Evolutionary conservation across 2,797 vertebrate species (phyloP), one percentile per base, ranked within the genome.

Genomic region (Mus minutoides): DNA sequence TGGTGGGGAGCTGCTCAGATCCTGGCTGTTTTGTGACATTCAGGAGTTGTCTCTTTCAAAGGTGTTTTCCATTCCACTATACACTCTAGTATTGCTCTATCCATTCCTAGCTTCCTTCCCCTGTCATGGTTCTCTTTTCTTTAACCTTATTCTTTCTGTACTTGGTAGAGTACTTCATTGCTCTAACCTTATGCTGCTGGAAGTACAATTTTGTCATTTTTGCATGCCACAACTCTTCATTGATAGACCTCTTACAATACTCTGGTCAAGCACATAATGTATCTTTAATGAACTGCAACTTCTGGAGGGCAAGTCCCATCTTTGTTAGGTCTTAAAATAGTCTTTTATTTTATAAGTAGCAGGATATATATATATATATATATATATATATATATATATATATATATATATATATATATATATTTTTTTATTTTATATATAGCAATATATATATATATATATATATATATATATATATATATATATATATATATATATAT

Each of bases 141-240:
- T 43, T 6, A 88, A 86, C 58, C 71, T 56, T 76, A 37, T 56
- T 84, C 46, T 89, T 96, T 95, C 34, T 96, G 40, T 16, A 34
- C 40, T 86, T 91, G 40, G 8, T 37, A 7, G 88, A 73, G 19
- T 89, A 52, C 78, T 82, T 91, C 88, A 64, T 93, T 96, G 82
- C 92, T 94, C 87, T 96, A 94, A 93, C 46, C n/a, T 29, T 76
- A 21, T 84, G 52, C 49, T 96, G 94, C 69, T 94, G 84, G 71
- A 91, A 96, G 49, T 89, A 84, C 0, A 7, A 37, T 86, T 78
- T 67, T 96, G 22, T 83, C n/a, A 64, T 22, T 94, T 91, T 77
- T 94, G 0, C 8, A 84, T 8, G 69, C 69, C 26, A 64, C 11
- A 92, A 3, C 80, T 84, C 52, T 92, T 88, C 37, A 78, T 90